These are phyloP conservation scores for Chondrosia reniformis DNA, from an alignment of 37 sponge, comb jelly and placozoan genomes.

Conservation along the genomic window DNA sequence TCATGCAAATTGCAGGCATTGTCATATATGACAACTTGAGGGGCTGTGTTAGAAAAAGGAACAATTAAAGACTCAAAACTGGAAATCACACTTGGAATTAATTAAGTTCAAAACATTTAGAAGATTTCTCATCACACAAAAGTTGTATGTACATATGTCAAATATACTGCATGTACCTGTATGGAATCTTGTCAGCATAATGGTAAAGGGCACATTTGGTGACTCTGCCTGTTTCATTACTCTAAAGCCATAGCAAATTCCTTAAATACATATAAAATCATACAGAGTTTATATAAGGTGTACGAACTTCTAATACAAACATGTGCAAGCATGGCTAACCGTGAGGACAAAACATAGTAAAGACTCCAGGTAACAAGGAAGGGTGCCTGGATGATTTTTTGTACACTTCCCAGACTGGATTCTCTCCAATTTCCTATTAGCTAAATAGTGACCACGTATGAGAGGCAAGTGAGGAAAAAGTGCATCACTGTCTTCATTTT, in stretches of 20 bases:
- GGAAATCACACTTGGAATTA: too few relatives aligned
- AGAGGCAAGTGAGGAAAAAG: constrained; percentile 20
- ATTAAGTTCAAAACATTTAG: too few relatives aligned
- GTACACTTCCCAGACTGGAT: neutral
- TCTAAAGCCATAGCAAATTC: constrained; percentile 49
- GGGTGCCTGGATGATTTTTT: constrained; percentile 29
- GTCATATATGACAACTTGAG: constrained; percentile 15
- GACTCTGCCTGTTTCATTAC: constrained; percentile 29
- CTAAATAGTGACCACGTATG: constrained; percentile 21
- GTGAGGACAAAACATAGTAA: constrained; percentile 48
- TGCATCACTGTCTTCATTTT: neutral
- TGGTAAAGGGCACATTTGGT: constrained; percentile 27
- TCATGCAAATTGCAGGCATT: constrained; percentile 37
- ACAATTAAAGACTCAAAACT: too few relatives aligned
- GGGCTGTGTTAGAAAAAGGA: constrained; percentile 2
- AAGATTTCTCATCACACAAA: too few relatives aligned
- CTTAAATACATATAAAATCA: neutral
- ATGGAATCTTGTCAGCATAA: constrained; percentile 27
- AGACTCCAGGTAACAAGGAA: constrained; percentile 30
- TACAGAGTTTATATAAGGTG: neutral
- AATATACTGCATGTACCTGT: neutral
- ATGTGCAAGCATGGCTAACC: constrained; percentile 10
- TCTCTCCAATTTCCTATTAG: neutral
- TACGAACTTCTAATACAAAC: neutral
- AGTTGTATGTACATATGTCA: neutral